phyloP scores from a whole-genome alignment of 2,113 vertebrate species.

The Burhinus bistriatus region DNA sequence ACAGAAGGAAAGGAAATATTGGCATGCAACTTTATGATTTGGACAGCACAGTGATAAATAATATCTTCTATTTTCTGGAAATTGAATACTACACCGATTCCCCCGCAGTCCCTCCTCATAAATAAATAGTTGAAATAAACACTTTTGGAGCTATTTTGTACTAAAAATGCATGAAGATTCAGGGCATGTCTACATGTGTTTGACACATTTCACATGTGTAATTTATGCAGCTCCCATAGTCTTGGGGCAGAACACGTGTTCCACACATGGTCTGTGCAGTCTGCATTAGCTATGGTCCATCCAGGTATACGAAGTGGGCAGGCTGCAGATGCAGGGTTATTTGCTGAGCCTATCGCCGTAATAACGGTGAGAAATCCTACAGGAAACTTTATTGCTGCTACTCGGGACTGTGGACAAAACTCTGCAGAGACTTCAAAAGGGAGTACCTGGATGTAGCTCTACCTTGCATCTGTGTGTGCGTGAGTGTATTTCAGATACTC shows the following conservation, averaged over 20 bases:
- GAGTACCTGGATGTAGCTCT: neutral
- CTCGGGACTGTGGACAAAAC: neutral
- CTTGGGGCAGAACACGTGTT: conserved; percentile 67
- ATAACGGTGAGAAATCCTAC: neutral
- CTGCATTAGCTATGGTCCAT: conserved; percentile 67
- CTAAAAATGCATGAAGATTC: conserved; percentile 58
- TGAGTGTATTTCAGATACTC: neutral
- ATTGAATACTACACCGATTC: neutral
- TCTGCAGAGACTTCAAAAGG: neutral
- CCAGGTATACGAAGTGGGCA: conserved; percentile 21
- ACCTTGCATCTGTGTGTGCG: neutral
- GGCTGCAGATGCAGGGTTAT: neutral
- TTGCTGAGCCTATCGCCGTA: neutral
- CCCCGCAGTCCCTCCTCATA: neutral
- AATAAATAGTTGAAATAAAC: conserved; percentile 24
- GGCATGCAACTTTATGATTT: neutral
- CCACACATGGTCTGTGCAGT: conserved; percentile 72
- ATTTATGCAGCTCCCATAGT: conserved; percentile 72
- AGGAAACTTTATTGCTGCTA: neutral
- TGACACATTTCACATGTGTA: conserved; percentile 69
- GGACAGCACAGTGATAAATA: conserved; percentile 7
- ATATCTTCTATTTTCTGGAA: neutral
- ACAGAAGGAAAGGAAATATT: conserved; percentile 14
- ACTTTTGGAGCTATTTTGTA: neutral
- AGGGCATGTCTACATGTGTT: conserved; percentile 66